Base-by-base conservation (phyloP, 2,888 invertebrate species). In the Toxonevra muliebris region DNA sequence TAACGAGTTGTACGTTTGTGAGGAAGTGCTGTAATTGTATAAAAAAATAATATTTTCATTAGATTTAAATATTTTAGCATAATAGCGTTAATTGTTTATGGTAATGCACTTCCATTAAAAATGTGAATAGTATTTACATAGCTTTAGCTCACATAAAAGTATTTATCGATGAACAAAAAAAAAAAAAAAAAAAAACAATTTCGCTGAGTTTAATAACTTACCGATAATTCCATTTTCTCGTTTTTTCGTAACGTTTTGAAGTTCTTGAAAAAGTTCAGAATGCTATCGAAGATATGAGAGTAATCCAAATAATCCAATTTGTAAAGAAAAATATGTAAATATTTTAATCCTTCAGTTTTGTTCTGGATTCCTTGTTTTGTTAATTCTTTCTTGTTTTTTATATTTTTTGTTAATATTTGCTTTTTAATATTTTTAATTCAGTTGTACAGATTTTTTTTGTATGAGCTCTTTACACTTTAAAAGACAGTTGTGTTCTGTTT, bases 401-500 rank as follows among this genome's bases (percentile, higher is more conserved):
- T 15, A 30, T 41, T 41, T 17, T 2, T 54, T 15, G 12, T 55
- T 30, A 30, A 55, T 9, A 12, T 9, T 13, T 55, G 17, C 55
- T 20, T 1, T 41, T 17, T 11, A 13, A 43, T 43, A 59, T 45
- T 63, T 43, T 57, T 12, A 7, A 64, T n/a, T n/a, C n/a, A n/a
- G n/a, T n/a, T n/a, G n/a, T n/a, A 54, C 54, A 13, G 13, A 58
- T 1, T 58, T 20, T 59, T 42, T n/a, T 0, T 17, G 11, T 42
- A 42, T 58, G 19, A 53, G 61, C 11, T 59, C 20, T 9, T 59
- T 42, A 19, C 45, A 45, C 65, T 65, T 20, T 57, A 40, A 43
- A 50, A 59, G 41, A 7, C 65, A 59, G 43, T 58, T 65, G 65
- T 19, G 50, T 30, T 65, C 65, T 65, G 59, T n/a, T 59, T 41